Percentiles rank a stretch among this genome's conserved stretches.
These are phyloP conservation scores for Drosophila ercepeae DNA, from an alignment of 1,140 invertebrate species.

Conservation along the genomic window DNA sequence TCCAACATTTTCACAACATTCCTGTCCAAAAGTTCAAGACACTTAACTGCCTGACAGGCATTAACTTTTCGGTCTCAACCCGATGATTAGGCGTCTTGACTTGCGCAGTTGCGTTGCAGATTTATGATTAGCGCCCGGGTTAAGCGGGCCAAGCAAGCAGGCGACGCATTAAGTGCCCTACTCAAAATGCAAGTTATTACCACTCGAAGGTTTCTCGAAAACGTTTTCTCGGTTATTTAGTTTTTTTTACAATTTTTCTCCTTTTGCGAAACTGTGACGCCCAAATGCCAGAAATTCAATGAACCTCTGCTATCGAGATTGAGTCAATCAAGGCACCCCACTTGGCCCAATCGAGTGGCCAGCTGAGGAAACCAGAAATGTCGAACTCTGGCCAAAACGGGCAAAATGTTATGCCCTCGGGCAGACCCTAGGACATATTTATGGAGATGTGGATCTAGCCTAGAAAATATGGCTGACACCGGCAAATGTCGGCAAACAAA, in stretches of 20 bases:
- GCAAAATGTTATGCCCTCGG: slow-evolving; percentile 26
- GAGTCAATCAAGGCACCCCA: slow-evolving; percentile 49
- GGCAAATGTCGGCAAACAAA: slow-evolving; percentile 11
- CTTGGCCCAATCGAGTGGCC: slow-evolving; percentile 22
- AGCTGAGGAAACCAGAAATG: slow-evolving; percentile 26
- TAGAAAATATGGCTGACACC: slow-evolving; percentile 16
- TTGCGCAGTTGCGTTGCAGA: slow-evolving; percentile 68
- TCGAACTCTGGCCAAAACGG: slow-evolving; percentile 9
- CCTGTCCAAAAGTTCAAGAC: slow-evolving; percentile 76
- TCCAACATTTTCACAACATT: slow-evolving; percentile 66
- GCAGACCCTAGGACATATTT: slow-evolving; percentile 39
- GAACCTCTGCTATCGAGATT: slow-evolving; percentile 61
- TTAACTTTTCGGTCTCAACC: slow-evolving; percentile 67
- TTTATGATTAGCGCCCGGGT: slow-evolving; percentile 75
- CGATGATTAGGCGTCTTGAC: slow-evolving; percentile 59
- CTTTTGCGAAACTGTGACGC: slow-evolving; percentile 63
- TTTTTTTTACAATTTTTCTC: slow-evolving; percentile 8
- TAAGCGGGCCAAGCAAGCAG: slow-evolving; percentile 20
- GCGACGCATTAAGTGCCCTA: slow-evolving; percentile 68
- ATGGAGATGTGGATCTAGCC: slow-evolving; percentile 30
- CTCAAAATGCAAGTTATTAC: slow-evolving; percentile 81
- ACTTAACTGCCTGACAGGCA: slow-evolving; percentile 76
- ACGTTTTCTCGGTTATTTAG: slow-evolving; percentile 45
- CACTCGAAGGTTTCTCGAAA: slow-evolving; percentile 73
- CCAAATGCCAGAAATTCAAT: slow-evolving; percentile 80